phyloP scores from a whole-genome alignment of 2,888 invertebrate species.

The Cheilosia urbana region DNA sequence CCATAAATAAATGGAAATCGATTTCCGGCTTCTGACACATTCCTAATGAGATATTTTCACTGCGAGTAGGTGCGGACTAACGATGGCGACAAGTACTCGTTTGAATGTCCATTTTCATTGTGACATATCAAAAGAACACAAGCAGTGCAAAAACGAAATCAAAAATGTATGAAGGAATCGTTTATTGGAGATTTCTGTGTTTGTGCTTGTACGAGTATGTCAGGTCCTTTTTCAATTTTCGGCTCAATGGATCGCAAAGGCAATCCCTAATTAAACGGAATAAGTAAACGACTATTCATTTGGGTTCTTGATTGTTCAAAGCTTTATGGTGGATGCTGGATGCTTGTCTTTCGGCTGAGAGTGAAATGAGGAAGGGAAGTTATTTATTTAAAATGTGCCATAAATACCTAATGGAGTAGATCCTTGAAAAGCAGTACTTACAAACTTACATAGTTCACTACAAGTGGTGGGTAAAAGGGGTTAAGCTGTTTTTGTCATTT shows the following conservation, averaged over 20 bases:
- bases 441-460: too few relatives aligned
- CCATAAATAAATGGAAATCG: slow-evolving; percentile 55
- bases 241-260: slow-evolving; percentile 11
- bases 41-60: slow-evolving; percentile 44
- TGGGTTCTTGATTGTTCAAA: background rate
- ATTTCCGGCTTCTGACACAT: slow-evolving; percentile 62
- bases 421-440: too few relatives aligned
- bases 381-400: too few relatives aligned
- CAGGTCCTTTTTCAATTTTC: background rate
- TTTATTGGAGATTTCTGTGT: slow-evolving; percentile 15
- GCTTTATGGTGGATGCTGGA: too few relatives aligned
- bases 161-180: slow-evolving; percentile 20
- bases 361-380: too few relatives aligned
- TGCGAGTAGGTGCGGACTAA: background rate
- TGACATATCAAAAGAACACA: slow-evolving; percentile 19
- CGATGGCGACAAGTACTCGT: background rate
- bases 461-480: too few relatives aligned
- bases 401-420: too few relatives aligned
- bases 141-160: background rate
- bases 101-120: background rate
- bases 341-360: too few relatives aligned
- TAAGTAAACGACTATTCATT: slow-evolving; percentile 3
- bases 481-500: too few relatives aligned
- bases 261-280: slow-evolving; percentile 8
- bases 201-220: background rate